These are phyloP conservation scores for Haemorhous mexicanus DNA, from an alignment of 2,113 vertebrate species.

Conservation along the genomic window DNA sequence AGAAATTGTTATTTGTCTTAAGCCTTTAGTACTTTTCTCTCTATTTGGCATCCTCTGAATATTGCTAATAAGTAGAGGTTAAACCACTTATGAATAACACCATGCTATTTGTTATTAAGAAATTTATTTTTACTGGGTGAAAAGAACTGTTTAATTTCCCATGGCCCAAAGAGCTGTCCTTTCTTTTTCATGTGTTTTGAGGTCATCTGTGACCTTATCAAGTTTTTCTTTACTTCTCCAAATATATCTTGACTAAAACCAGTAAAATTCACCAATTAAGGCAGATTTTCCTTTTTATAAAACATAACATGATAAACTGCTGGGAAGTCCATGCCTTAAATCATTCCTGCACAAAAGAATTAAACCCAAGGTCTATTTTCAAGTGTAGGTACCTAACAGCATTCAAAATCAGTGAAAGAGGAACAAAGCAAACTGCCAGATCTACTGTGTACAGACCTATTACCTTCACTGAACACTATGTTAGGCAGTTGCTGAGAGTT, in stretches of 20 bases:
- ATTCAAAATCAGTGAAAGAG: not conserved
- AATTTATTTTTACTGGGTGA: not conserved
- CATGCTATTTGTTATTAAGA: not conserved
- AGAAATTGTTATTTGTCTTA: not conserved
- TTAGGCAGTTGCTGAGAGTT: not conserved
- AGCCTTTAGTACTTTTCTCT: not conserved
- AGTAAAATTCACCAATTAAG: not conserved
- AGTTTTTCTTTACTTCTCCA: not conserved
- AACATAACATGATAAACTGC: not conserved
- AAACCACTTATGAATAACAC: not conserved
- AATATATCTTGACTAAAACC: not conserved
- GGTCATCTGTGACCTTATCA: not conserved
- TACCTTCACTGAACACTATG: not conserved
- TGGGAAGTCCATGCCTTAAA: not conserved
- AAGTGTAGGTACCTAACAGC: not conserved
- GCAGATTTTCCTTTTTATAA: not conserved
- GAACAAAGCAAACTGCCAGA: not conserved
- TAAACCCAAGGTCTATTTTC: not conserved
- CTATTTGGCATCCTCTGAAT: not conserved
- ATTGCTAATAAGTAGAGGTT: not conserved
- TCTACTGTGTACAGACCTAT: not conserved
- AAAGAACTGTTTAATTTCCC: not conserved
- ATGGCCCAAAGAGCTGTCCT: not conserved
- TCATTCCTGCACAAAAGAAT: not conserved
- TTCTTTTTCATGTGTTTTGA: not conserved